Evolutionary conservation across 2,888 invertebrate species (phyloP).

Genomic region (Lathronympha strigana): DNA sequence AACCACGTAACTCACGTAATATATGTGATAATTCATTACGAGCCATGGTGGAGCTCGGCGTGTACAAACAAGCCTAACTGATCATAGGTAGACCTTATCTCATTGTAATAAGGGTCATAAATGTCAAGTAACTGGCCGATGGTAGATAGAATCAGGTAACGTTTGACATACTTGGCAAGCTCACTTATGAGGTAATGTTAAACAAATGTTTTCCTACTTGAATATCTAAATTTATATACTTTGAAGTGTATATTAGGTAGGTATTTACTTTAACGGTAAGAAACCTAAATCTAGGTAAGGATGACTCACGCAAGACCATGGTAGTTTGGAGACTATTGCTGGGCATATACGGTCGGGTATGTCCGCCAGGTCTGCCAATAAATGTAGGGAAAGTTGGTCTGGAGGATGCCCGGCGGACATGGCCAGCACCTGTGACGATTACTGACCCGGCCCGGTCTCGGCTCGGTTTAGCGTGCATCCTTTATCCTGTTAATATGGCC

Average conservation of each 20-base stretch:
- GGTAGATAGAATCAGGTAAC: constrained; percentile 11
- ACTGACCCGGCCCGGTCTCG: too few species aligned
- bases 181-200: constrained; percentile 20
- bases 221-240: neutral
- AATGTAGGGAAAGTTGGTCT: too few species aligned
- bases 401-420: too few species aligned
- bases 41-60: neutral
- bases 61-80: neutral
- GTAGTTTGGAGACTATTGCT: too few species aligned
- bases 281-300: too few species aligned
- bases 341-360: too few species aligned
- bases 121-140: neutral
- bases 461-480: too few species aligned
- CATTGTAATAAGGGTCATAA: neutral
- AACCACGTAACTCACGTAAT: constrained; percentile 15
- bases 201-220: constrained; percentile 13
- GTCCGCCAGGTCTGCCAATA: too few species aligned
- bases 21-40: constrained; percentile 6
- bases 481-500: too few species aligned
- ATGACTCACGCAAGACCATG: too few species aligned
- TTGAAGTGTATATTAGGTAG: neutral
- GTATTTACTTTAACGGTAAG: too few species aligned
- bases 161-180: constrained; percentile 37
- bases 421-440: too few species aligned
- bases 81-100: neutral